Base-by-base conservation (phyloP, 2,888 invertebrate species). In the Nephrocerus scutellatus region DNA sequence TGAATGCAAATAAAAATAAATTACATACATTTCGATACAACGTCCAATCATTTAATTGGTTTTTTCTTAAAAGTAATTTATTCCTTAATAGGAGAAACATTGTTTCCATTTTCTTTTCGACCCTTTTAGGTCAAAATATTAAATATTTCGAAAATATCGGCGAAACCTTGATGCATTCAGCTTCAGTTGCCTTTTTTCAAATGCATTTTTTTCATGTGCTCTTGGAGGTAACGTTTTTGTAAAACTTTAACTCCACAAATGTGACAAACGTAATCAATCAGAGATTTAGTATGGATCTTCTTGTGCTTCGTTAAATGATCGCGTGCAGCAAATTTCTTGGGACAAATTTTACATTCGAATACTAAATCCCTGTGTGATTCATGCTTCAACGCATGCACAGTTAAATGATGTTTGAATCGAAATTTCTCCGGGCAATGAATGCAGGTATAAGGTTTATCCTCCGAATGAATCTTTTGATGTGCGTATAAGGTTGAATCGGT, bases 161-260 rank as follows among this genome's bases (percentile, higher is more conserved):
- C n/a, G n/a, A n/a, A n/a, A n/a, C n/a, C n/a, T n/a, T n/a, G n/a
- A n/a, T n/a, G n/a, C n/a, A n/a, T n/a, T n/a, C n/a, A n/a, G n/a
- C n/a, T n/a, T n/a, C n/a, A n/a, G n/a, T n/a, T n/a, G n/a, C n/a
- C n/a, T n/a, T n/a, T n/a, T n/a, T n/a, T n/a, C n/a, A n/a, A n/a
- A 25, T 50, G 50, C 6, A 47, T 40, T 13, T 43, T 36, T 19
- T 36, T 42, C 48, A 49, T 46, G 29, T 49, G 50, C 26, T 46
- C 43, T 4, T 39, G 30, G 13, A 46, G 39, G 29, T 48, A 48
- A 19, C 48, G 43, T 21, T 43, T 48, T 14, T 50, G 48, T 22
- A 37, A 25, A 21, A 41, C 36, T 30, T 49, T 49, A 15, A 36
- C 37, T 3, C 42, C 43, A 32, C 46, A 50, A 31, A 50, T 50